Conservation (phyloP, 2,113 vertebrate species). For the Eupsittula cactorum region DNA sequence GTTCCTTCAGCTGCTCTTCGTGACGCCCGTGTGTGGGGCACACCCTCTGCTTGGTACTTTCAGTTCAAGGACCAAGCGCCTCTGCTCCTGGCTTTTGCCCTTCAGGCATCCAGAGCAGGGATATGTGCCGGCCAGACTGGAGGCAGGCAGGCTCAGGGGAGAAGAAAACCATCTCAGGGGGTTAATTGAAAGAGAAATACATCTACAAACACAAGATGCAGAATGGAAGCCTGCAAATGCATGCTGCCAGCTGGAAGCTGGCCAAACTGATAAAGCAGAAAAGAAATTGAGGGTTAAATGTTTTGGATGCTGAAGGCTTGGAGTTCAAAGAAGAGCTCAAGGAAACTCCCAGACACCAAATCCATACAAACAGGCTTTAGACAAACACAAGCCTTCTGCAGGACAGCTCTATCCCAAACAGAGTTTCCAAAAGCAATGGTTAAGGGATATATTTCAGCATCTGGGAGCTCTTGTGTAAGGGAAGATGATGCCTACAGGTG, state of each 20-base stretch:
- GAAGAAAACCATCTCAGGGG: constrained; percentile 5
- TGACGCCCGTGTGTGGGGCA: neutral
- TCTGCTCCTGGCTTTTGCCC: neutral
- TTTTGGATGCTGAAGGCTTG: constrained; percentile 34
- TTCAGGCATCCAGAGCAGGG: neutral
- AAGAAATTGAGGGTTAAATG: constrained; percentile 55
- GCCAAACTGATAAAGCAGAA: constrained; percentile 57
- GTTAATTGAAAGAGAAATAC: constrained; percentile 42
- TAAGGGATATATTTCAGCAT: neutral
- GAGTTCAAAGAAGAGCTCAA: constrained; percentile 54
- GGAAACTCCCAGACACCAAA: constrained; percentile 37
- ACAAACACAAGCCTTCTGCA: neutral
- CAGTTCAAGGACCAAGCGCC: neutral
- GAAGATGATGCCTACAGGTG: neutral
- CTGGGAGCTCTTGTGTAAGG: neutral
- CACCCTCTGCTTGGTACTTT: constrained; percentile 33
- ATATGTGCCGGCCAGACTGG: neutral
- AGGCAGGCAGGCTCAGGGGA: constrained; percentile 7
- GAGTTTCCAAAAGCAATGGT: neutral
- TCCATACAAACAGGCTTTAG: constrained; percentile 5
- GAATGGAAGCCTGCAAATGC: neutral
- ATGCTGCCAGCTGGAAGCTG: constrained; percentile 29
- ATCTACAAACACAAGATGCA: constrained; percentile 3
- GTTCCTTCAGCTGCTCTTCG: neutral
- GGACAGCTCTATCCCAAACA: neutral